Evolutionary conservation across 1,140 invertebrate genomes (phyloP).

Genomic region (Neotoxoptera formosana): DNA sequence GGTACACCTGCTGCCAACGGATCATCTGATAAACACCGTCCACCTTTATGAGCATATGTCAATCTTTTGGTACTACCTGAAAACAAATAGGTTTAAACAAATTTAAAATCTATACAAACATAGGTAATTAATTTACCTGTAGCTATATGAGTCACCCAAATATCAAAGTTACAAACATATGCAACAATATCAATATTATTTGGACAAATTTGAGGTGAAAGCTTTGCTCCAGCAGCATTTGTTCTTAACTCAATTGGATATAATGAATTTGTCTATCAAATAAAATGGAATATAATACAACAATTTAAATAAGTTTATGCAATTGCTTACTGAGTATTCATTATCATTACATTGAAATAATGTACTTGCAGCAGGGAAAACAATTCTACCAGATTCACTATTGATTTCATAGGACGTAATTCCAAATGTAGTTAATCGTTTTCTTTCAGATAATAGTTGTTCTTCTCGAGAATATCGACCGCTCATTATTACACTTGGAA

Average conservation of each 20-base stretch:
- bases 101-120: neutral
- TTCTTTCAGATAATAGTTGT: conserved; percentile 88
- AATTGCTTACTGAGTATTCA: conserved; percentile 70
- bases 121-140: conserved; percentile 67
- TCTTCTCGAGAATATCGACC: conserved; percentile 82
- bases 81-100: conserved; percentile 52
- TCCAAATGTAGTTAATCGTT: conserved; percentile 88
- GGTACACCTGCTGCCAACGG: conserved; percentile 90
- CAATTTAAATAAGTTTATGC: neutral
- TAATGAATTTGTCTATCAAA: conserved; percentile 71
- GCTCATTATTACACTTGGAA: conserved; percentile 68
- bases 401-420: conserved; percentile 94
- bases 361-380: conserved; percentile 88
- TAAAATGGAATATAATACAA: conserved; percentile 26
- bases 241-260: conserved; percentile 77
- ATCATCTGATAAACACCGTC: conserved; percentile 77
- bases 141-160: conserved; percentile 84
- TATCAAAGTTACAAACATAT: conserved; percentile 88
- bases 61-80: conserved; percentile 69
- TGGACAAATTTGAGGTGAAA: conserved; percentile 93
- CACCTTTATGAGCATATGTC: conserved; percentile 83
- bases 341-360: conserved; percentile 82
- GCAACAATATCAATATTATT: conserved; percentile 85
- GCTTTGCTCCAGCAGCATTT: conserved; percentile 71
- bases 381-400: conserved; percentile 78